Conservation (phyloP, 1,140 invertebrate genomes). For the Polypedilum pembai region DNA sequence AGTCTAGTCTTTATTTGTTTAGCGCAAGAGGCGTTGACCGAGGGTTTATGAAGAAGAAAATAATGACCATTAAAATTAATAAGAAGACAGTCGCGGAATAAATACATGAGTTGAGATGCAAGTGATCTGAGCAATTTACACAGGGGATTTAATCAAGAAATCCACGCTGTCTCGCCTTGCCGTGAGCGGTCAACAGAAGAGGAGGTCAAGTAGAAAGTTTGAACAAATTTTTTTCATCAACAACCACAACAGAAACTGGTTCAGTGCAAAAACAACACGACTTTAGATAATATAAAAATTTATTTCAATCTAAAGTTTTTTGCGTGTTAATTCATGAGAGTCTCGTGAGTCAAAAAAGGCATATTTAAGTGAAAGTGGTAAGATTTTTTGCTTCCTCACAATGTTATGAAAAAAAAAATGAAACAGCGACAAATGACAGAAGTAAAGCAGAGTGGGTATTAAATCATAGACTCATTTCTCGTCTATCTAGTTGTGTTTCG, state of each 20-base stretch:
- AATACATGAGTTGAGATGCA: no score
- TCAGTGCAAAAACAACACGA: neutral
- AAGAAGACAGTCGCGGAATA: no score
- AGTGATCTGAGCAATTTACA: no score
- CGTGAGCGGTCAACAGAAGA: neutral
- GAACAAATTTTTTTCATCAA: neutral
- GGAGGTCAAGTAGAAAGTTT: conserved; percentile 7
- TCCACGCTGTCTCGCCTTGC: no score
- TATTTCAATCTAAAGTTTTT: neutral
- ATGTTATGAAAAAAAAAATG: conserved; percentile 3
- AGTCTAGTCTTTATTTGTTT: neutral
- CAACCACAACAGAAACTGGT: neutral
- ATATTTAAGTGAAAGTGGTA: conserved; percentile 11
- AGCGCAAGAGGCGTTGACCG: neutral
- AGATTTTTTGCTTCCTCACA: neutral
- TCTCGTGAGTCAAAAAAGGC: conserved; percentile 3
- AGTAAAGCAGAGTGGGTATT: neutral
- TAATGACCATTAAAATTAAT: neutral
- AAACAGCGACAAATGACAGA: neutral
- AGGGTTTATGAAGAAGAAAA: neutral
- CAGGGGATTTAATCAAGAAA: no score
- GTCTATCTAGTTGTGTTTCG: neutral
- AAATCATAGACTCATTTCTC: neutral
- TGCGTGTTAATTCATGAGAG: neutral
- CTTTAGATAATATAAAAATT: conserved; percentile 2